Evolutionary conservation across 2,797 vertebrate genomes (phyloP).

Genomic region (Novumbra hubbsi): DNA sequence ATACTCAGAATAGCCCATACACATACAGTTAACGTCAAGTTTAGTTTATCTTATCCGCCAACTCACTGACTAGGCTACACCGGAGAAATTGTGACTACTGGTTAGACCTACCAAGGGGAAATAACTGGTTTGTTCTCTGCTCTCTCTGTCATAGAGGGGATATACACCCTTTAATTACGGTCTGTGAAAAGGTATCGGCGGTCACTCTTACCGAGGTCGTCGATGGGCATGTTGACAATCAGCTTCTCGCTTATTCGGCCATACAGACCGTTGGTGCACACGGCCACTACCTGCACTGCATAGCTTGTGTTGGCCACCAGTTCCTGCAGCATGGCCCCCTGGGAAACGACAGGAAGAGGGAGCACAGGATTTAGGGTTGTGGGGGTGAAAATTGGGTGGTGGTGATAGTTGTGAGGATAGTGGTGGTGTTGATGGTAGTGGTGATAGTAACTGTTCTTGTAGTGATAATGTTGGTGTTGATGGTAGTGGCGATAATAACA

Average conservation of each 20-base stretch:
- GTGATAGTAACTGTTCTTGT: too few species aligned
- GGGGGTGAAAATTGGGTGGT: neutral
- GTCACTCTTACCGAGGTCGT: conserved; percentile 85
- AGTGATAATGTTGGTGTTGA: too few species aligned
- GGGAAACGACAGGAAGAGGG: conserved; percentile 44
- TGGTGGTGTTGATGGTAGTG: too few species aligned
- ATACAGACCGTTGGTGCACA: conserved; percentile 89
- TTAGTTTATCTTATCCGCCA: neutral
- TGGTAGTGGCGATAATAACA: too few species aligned
- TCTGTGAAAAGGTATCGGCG: conserved; percentile 31
- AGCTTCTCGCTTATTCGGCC: conserved; percentile 87
- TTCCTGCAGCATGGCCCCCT: conserved; percentile 93
- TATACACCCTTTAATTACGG: conserved; percentile 10
- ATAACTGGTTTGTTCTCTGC: neutral
- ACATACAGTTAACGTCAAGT: neutral
- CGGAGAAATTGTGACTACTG: neutral
- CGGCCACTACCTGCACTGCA: conserved; percentile 88
- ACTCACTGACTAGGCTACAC: neutral
- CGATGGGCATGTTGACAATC: conserved; percentile 82
- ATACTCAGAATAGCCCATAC: neutral
- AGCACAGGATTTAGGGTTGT: neutral
- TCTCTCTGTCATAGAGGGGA: neutral
- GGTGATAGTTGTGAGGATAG: too few species aligned
- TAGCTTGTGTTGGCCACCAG: conserved; percentile 90
- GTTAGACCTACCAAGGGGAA: neutral